Conservation (phyloP, 2,797 vertebrate species). For the Periparus ater region DNA sequence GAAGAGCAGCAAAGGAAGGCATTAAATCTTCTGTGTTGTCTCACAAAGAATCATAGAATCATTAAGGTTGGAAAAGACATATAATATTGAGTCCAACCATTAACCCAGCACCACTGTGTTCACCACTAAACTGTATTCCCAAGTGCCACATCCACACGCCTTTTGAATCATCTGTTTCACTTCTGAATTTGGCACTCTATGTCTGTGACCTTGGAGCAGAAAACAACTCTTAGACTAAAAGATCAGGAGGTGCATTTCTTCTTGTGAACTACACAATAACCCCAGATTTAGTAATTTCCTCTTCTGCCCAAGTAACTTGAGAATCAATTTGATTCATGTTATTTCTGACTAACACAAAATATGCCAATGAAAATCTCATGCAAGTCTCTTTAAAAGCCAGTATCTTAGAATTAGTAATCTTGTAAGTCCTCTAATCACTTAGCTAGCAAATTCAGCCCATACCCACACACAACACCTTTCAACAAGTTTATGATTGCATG, state of each 20-base stretch:
- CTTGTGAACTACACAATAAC: not conserved
- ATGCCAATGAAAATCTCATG: not conserved
- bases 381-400: not conserved
- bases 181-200: not conserved
- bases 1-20: not conserved
- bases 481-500: not conserved
- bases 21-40: not conserved
- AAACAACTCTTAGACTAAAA: not conserved
- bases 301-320: not conserved
- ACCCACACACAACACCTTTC: not conserved
- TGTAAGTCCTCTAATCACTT: not conserved
- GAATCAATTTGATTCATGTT: not conserved
- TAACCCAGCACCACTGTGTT: not conserved
- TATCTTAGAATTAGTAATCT: not conserved
- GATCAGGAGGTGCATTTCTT: not conserved
- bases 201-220: not conserved
- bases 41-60: not conserved
- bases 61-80: not conserved
- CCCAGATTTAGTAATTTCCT: not conserved
- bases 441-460: not conserved
- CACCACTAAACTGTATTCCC: not conserved
- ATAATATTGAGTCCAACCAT: not conserved
- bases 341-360: not conserved
- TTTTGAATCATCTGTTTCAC: not conserved
- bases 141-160: not conserved